These are phyloP conservation scores for Scotopteryx bipunctaria DNA, from an alignment of 2,888 invertebrate species.

Conservation along the genomic window DNA sequence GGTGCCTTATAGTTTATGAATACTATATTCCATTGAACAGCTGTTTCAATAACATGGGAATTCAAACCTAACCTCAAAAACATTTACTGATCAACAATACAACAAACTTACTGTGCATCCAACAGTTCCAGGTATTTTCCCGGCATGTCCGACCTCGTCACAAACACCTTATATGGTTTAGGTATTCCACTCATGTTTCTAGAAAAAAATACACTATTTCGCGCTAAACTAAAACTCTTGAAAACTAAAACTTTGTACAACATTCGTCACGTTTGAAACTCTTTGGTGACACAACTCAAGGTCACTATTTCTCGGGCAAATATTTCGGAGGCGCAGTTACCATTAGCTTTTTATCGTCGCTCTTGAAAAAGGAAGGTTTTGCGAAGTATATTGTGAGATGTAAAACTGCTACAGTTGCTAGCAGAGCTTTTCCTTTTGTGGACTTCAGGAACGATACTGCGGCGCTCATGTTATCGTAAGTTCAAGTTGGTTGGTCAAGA, in stretches of 20 bases:
- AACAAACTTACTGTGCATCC: slow-evolving; percentile 81
- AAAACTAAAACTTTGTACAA: slow-evolving; percentile 53
- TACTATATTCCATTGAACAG: too few species aligned
- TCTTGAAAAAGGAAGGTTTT: slow-evolving; percentile 74
- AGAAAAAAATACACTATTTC: slow-evolving; percentile 37
- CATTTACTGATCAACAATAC: neutral
- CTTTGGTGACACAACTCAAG: slow-evolving; percentile 39
- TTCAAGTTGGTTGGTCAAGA: slow-evolving; percentile 20
- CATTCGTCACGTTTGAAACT: slow-evolving; percentile 50
- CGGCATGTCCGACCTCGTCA: slow-evolving; percentile 87
- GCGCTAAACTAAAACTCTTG: slow-evolving; percentile 43
- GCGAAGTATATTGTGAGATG: slow-evolving; percentile 70
- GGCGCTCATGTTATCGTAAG: slow-evolving; percentile 58
- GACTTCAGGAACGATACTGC: slow-evolving; percentile 67
- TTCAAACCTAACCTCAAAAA: slow-evolving; percentile 14
- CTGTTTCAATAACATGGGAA: neutral
- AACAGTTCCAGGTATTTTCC: slow-evolving; percentile 83
- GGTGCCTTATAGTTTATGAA: too few species aligned
- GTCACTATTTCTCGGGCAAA: slow-evolving; percentile 64
- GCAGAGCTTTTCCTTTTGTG: slow-evolving; percentile 68
- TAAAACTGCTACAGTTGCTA: slow-evolving; percentile 67
- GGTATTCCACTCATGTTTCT: slow-evolving; percentile 61
- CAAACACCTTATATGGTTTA: slow-evolving; percentile 80
- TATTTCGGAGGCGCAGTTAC: slow-evolving; percentile 63
- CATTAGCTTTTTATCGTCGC: slow-evolving; percentile 47